These are phyloP conservation scores for Pomatostomus ruficeps DNA, from an alignment of 2,113 vertebrate genomes.

Conservation along the genomic window DNA sequence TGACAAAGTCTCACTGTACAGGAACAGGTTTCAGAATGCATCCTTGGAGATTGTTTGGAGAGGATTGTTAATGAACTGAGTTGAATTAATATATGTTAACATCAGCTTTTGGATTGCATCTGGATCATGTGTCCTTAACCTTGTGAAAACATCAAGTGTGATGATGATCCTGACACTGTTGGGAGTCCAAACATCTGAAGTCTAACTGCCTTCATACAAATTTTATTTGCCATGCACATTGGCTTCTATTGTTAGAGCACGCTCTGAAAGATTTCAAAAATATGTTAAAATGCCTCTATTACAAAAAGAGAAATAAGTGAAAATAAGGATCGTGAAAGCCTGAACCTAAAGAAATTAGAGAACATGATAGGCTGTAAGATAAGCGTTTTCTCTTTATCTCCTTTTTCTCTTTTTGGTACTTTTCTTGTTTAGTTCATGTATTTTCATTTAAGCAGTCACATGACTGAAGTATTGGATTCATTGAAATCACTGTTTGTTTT, in stretches of 20 bases:
- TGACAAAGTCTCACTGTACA: not conserved
- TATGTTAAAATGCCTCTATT: not conserved
- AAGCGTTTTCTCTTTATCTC: not conserved
- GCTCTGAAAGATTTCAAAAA: not conserved
- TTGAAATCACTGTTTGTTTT: not conserved
- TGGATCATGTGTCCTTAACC: not conserved
- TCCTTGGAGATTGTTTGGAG: not conserved
- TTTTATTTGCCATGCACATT: not conserved
- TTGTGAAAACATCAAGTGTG: not conserved
- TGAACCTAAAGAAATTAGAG: not conserved
- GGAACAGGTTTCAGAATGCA: not conserved
- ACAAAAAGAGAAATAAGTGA: not conserved
- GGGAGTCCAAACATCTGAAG: not conserved
- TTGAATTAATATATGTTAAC: not conserved
- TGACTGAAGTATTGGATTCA: not conserved
- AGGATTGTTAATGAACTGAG: not conserved
- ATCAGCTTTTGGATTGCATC: not conserved
- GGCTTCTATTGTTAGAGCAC: fast-evolving
- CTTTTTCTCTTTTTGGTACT: not conserved
- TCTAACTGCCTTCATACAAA: not conserved
- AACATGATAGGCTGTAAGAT: not conserved
- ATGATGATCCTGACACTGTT: not conserved
- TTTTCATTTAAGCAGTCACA: not conserved
- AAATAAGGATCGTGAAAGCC: not conserved
- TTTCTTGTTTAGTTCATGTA: not conserved